Conservation (phyloP, 2,888 invertebrate species). For the Caradrina kadenii region DNA sequence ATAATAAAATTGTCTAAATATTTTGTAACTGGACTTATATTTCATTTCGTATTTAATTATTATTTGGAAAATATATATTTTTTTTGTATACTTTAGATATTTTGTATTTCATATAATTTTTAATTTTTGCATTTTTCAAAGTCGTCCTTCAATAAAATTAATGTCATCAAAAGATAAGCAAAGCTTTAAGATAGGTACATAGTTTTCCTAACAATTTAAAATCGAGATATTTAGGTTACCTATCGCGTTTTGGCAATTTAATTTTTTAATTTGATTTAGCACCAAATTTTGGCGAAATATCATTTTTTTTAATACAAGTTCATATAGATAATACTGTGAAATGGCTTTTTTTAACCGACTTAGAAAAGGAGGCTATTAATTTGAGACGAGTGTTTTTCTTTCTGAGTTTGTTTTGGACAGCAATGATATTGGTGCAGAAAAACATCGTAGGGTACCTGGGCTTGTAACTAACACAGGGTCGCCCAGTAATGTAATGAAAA, state of each 20-base stretch:
- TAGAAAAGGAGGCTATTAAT: not conserved
- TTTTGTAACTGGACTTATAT: not conserved
- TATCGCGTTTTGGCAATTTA: conserved; percentile 74
- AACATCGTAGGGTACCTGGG: no score
- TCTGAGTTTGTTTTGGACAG: no score
- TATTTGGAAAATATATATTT: not conserved
- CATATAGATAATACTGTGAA: conserved; percentile 39
- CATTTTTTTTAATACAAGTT: conserved; percentile 39
- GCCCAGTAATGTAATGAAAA: no score
- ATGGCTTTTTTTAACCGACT: conserved; percentile 2
- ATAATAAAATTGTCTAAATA: not conserved
- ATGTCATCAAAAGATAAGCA: conserved; percentile 33
- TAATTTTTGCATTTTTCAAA: conserved; percentile 4
- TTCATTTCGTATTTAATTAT: not conserved
- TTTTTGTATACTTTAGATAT: not conserved
- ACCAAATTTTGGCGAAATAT: conserved; percentile 81
- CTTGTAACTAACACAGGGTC: no score
- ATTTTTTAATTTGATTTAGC: conserved; percentile 72
- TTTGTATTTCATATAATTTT: not conserved
- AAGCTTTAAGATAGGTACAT: conserved; percentile 33
- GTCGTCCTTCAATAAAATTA: conserved; percentile 37
- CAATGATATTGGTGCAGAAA: no score
- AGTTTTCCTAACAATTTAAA: conserved; percentile 50
- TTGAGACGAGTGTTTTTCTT: no score
- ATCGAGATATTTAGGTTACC: conserved; percentile 47